These are phyloP conservation scores for Bombus haemorrhoidalis DNA, from an alignment of 1,140 invertebrate genomes.

Conservation along the genomic window DNA sequence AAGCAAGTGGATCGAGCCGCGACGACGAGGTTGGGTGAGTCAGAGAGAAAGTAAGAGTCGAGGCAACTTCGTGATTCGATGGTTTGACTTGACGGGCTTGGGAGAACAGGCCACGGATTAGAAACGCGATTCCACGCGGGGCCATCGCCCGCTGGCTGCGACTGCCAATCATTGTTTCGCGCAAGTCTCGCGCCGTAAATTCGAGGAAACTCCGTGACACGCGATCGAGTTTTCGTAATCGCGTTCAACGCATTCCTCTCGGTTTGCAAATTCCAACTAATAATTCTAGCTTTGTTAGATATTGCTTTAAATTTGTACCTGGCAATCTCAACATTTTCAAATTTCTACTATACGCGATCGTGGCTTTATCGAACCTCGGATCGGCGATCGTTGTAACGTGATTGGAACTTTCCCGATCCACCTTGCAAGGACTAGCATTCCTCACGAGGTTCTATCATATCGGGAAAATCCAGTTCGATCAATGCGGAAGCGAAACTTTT, in stretches of 20 bases:
- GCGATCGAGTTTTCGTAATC: neutral
- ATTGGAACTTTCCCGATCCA: neutral
- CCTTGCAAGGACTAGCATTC: neutral
- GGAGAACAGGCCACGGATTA: slow-evolving; percentile 45
- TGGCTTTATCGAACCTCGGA: no score
- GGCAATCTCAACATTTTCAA: neutral
- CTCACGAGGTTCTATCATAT: neutral
- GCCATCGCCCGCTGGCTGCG: slow-evolving; percentile 32
- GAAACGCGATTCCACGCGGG: slow-evolving; percentile 47
- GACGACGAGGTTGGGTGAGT: slow-evolving; percentile 57
- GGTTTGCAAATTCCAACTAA: neutral
- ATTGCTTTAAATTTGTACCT: neutral
- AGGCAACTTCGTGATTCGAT: slow-evolving; percentile 55
- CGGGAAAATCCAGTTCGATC: neutral
- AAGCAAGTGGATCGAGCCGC: slow-evolving; percentile 57
- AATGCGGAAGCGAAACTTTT: neutral
- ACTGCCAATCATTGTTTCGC: slow-evolving; percentile 19
- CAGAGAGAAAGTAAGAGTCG: slow-evolving; percentile 71
- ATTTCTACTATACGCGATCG: neutral
- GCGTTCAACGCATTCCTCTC: neutral
- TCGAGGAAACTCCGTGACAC: neutral
- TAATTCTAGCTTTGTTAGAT: neutral
- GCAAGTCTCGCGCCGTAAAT: slow-evolving; percentile 1
- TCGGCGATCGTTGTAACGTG: neutral
- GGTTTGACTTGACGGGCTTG: slow-evolving; percentile 45